Percentiles rank a stretch among this genome's conserved stretches.
Evolutionary conservation across 2,113 vertebrate genomes (phyloP).

Genomic region (Ivindomyrus marchei): DNA sequence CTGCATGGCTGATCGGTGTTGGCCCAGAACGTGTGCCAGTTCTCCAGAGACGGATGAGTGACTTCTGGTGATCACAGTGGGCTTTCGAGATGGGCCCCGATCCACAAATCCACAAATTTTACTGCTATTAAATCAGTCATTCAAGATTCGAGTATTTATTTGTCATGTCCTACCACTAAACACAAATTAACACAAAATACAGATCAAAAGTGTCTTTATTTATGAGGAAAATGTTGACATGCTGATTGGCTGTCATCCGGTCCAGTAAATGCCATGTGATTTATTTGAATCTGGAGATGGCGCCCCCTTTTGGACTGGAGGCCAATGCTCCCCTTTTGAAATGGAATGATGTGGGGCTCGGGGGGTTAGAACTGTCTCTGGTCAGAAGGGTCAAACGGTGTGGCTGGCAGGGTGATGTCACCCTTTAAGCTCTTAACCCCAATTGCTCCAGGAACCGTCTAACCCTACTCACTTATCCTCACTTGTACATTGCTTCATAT

Average conservation of each 20-base stretch:
- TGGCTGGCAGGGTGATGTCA: background rate
- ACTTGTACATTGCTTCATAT: background rate
- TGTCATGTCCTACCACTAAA: background rate
- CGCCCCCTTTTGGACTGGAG: background rate
- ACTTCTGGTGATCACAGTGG: background rate
- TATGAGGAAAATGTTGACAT: background rate
- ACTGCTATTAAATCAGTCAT: background rate
- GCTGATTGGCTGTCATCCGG: background rate
- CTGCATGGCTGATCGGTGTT: background rate
- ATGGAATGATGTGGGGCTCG: background rate
- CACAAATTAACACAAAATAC: background rate
- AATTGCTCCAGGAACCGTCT: background rate
- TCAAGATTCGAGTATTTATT: background rate
- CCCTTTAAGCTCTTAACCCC: background rate
- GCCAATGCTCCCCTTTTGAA: background rate
- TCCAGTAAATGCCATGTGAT: background rate
- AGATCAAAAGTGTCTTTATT: background rate
- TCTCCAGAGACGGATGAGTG: background rate
- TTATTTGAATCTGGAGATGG: background rate
- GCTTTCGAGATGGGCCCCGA: background rate
- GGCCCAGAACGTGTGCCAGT: background rate
- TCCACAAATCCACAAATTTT: background rate
- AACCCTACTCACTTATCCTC: background rate
- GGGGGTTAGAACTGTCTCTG: background rate
- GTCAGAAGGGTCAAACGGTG: background rate